phyloP scores from a whole-genome alignment of 1,140 invertebrate species.

The Zaprionus ghesquierei region DNA sequence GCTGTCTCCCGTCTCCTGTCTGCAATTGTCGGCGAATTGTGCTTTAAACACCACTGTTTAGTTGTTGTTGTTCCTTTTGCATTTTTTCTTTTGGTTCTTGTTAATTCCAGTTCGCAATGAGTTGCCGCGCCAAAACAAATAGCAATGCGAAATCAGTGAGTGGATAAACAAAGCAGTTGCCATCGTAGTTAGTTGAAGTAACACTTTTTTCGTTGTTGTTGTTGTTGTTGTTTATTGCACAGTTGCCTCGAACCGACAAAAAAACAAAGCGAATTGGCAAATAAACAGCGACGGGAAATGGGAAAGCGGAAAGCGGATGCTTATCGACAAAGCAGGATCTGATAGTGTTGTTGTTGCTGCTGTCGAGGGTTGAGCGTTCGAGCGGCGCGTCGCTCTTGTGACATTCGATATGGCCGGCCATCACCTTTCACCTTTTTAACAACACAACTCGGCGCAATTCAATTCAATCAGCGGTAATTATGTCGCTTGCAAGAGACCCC shows the following conservation, averaged over 20 bases:
- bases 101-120: constrained; percentile 3
- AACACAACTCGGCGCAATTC: constrained; percentile 12
- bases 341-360: not conserved
- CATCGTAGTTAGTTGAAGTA: constrained; percentile 4
- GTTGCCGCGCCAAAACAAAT: constrained; percentile 44
- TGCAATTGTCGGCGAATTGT: not conserved
- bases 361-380: not conserved
- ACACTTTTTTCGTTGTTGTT: constrained; percentile 28
- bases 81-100: not conserved
- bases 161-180: constrained; percentile 46
- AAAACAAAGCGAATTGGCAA: constrained; percentile 4
- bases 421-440: constrained; percentile 54
- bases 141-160: constrained; percentile 33
- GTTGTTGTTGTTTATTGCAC: too few species aligned
- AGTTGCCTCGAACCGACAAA: not conserved
- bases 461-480: constrained; percentile 76
- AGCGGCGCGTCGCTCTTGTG: constrained; percentile 39
- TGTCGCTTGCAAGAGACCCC: constrained; percentile 51
- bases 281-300: not conserved
- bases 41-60: constrained; percentile 1
- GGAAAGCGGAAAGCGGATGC: constrained; percentile 8
- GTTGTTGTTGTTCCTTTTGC: not conserved
- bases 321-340: constrained; percentile 39
- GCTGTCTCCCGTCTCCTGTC: not conserved
- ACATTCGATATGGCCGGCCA: constrained; percentile 55